A percentile compares a stretch with the other conserved stretches of the same genome.
Evolutionary conservation across 2,113 vertebrate genomes (phyloP).

Genomic region (Danio rerio): GRCz12tu NC_133178.1:44842501-44843000

Average conservation of each 20-base stretch:
- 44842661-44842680: conserved; percentile 20
- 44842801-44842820: background rate
- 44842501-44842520: background rate
- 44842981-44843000: too few relatives aligned
- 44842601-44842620: conserved; percentile 33
- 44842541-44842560: background rate
- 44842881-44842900: background rate
- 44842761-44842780: background rate
- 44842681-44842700: conserved; percentile 2
- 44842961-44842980: too few relatives aligned
- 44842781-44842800: background rate
- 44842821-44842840: background rate
- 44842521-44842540: conserved; percentile 6
- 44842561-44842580: background rate
- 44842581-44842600: background rate
- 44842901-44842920: background rate
- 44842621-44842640: background rate
- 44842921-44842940: too few relatives aligned
- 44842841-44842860: conserved; percentile 4
- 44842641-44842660: conserved; percentile 39
- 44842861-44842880: conserved; percentile 1
- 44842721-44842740: background rate
- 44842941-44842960: too few relatives aligned
- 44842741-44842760: background rate
- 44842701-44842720: conserved; percentile 16